Base-by-base conservation (phyloP, 1,140 invertebrate species). In the Bursaphelenchus mucronatus region DNA sequence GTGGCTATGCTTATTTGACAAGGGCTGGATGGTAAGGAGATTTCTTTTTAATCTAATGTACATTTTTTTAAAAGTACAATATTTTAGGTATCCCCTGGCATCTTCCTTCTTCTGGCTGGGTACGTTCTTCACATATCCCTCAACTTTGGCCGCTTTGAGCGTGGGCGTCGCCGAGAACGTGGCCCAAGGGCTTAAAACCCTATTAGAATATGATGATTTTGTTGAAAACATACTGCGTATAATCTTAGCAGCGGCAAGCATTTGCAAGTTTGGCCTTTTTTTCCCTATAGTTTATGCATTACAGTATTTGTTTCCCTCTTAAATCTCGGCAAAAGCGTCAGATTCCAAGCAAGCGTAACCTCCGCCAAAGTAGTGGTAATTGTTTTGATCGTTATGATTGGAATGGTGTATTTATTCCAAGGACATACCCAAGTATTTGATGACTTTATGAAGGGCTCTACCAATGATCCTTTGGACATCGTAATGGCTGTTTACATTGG, bases 341-440 rank as follows among this genome's bases (percentile, higher is more conserved):
- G 64, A 19, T 67, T 66, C 45, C 64, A 66, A 54, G 44, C 67
- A 54, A 45, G 53, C 13, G 64, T 55, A 8, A 66, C 64, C 5
- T 8, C 39, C 1, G 13, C 45, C 11, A 66, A 66, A 21, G 3
- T 66, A 40, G 21, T 66, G 8, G 64, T 66, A 6, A 44, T 66
- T 5, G 8, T 41, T n/a, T 11, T 68, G 19, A 66, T 66, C 17
- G 45, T 66, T 3, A 49, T 15, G 8, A 62, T 49, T 40, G 59
- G 59, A 1, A 39, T 58, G 6, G 30, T 43, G 39, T 63, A 46
- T 15, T 21, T 61, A 11, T 44, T 19, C 19, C 8, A 45, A 64
- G 63, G 63, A 39, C 21, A n/a, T 51, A 41, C 64, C 0, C 8
- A 39, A 30, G 59, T 43, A 7, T 66, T 66, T 10, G 19, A 50